These are phyloP conservation scores for Plumapathes pennacea DNA, from an alignment of 92 coral and sea anemone species.

Conservation along the genomic window DNA sequence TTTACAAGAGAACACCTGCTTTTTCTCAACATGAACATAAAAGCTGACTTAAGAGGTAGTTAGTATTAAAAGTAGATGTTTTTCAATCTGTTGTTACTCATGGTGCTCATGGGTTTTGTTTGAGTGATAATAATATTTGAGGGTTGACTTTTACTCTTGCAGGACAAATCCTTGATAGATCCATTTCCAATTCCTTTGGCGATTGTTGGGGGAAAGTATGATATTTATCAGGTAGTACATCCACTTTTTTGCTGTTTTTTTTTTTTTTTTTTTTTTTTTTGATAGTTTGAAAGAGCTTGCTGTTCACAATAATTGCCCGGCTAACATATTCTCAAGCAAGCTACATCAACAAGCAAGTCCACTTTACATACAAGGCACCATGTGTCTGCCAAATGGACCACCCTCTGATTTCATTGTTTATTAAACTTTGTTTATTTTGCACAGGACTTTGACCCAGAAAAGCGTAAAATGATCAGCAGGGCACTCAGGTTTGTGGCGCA, in stretches of 20 bases:
- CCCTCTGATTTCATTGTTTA: not conserved
- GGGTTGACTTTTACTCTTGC: not conserved
- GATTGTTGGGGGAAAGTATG: constrained; percentile 90
- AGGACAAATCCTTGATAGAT: constrained; percentile 87
- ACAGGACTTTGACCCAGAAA: constrained; percentile 99
- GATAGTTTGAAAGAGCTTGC: too few species aligned
- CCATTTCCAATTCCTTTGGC: constrained; percentile 96
- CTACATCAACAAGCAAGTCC: too few species aligned
- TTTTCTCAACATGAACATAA: too few species aligned
- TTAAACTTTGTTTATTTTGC: not conserved
- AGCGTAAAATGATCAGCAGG: constrained; percentile 96
- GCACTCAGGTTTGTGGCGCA: constrained; percentile 92
- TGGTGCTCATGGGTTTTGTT: too few species aligned
- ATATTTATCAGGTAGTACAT: constrained; percentile 96
- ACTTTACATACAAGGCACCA: too few species aligned
- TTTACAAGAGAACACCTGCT: too few species aligned
- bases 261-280: too few species aligned
- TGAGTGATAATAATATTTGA: not conserved
- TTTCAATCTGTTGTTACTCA: not conserved
- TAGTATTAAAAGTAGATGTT: not conserved
- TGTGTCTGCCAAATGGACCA: too few species aligned
- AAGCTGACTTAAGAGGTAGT: not conserved
- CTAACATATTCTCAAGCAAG: too few species aligned
- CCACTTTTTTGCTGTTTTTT: too few species aligned
- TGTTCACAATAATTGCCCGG: too few species aligned